Base-by-base conservation (phyloP, 2,888 invertebrate genomes). In the Diarsia dahlii region DNA sequence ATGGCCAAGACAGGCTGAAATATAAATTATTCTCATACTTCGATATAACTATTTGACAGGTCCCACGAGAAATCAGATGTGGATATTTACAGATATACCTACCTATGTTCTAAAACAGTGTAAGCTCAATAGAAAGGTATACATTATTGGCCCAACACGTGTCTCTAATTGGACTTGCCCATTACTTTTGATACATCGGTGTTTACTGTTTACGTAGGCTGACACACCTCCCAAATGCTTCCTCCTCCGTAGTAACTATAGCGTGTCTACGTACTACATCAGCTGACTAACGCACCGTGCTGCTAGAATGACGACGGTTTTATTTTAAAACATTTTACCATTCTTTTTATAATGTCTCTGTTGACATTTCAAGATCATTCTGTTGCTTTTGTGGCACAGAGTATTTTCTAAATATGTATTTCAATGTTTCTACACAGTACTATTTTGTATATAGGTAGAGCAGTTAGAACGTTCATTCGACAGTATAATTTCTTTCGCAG, bases 161-260 rank as follows among this genome's bases (percentile, higher is more conserved):
- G 74, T 68, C 74, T 65, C 67, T 76, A 77, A 85, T 71, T 79
- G 67, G 52, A 62, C 60, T 75, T 39, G 50, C n/a, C 68, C 52
- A 80, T 80, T 88, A 75, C 65, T 66, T 75, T 66, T 77, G 80
- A 82, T 78, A 80, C 56, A 80, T 74, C 71, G 69, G 23, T 81
- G 79, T 84, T 84, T 84, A 80, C 89, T 82, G 79, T 82, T 85
- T 86, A 82, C 89, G 82, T 87, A 85, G 77, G 67, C 78, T 74
- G 92, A 91, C 91, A 92, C 91, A 90, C 91, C 92, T 91, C 89
- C 90, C 78, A 84, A 87, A 80, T 84, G 76, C 78, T 74, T 73
- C 63, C 63, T 45, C 45, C 63, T n/a, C 15, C 69, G 70, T 60
- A 50, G 48, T 71, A 74, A 56, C 73, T 71, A 70, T 54, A 71